Evolutionary conservation across 2,888 invertebrate species (phyloP).

Genomic region (Steinernema carpocapsae): DNA sequence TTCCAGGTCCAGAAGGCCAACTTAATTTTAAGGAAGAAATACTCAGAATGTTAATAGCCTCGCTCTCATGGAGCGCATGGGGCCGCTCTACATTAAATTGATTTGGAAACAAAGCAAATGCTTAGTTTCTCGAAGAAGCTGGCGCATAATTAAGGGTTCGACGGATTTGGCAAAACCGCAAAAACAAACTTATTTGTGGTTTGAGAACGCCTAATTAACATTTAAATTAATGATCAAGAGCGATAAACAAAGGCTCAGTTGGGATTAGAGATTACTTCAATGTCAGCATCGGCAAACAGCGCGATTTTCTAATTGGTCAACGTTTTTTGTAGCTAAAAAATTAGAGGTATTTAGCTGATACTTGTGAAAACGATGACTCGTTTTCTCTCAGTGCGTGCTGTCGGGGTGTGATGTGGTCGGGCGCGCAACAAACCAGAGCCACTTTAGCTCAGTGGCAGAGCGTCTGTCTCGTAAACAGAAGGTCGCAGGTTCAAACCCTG

Average conservation of each 20-base stretch:
- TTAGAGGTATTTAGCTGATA: too few relatives aligned
- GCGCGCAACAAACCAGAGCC: too few relatives aligned
- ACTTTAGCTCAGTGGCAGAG: constrained; percentile 46
- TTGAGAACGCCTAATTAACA: neutral
- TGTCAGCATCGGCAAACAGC: too few relatives aligned
- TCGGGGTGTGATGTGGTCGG: too few relatives aligned
- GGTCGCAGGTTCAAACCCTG: constrained; percentile 34
- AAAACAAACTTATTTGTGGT: neutral
- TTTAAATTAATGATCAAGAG: too few relatives aligned
- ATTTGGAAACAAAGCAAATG: neutral
- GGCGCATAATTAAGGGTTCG: neutral
- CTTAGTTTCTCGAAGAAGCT: neutral
- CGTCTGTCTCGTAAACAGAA: constrained; percentile 45
- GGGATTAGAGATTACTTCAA: neutral
- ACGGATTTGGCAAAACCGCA: neutral
- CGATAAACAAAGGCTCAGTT: neutral
- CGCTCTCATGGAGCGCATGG: too few relatives aligned
- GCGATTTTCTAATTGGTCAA: too few relatives aligned
- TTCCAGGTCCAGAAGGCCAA: too few relatives aligned
- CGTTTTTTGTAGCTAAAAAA: too few relatives aligned
- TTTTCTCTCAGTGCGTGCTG: too few relatives aligned
- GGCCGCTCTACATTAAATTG: neutral
- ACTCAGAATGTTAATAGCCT: too few relatives aligned
- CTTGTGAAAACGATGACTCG: neutral
- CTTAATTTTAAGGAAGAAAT: too few relatives aligned